Percentiles rank a stretch among this genome's conserved stretches.
Evolutionary conservation across 2,113 vertebrate genomes (phyloP).

Genomic region (Marmota monax): DNA sequence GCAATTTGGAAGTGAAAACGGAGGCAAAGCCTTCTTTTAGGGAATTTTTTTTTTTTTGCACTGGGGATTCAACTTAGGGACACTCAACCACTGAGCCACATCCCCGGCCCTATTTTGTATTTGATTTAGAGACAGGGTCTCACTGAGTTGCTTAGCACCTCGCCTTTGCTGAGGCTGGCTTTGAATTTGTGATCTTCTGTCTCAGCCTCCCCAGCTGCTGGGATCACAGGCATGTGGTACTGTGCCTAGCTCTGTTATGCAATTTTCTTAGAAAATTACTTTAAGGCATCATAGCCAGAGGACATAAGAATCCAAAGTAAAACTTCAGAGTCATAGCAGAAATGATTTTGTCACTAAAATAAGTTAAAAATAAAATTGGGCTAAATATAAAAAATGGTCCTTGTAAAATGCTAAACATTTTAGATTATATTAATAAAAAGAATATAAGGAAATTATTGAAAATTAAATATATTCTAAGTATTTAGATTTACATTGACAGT

Average conservation of each 20-base stretch:
- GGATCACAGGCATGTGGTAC: too few relatives aligned
- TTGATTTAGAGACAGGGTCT: too few relatives aligned
- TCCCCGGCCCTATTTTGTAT: too few relatives aligned
- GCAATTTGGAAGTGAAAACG: neutral
- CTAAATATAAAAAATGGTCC: neutral
- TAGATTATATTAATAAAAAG: neutral
- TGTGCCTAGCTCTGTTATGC: neutral
- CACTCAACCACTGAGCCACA: too few relatives aligned
- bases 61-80: too few relatives aligned
- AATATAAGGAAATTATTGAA: neutral
- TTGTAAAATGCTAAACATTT: neutral
- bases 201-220: too few relatives aligned
- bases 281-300: neutral
- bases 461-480: neutral
- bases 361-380: neutral
- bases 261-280: neutral
- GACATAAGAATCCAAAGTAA: slow-evolving; percentile 1
- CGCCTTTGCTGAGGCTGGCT: too few relatives aligned
- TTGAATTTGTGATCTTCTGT: too few relatives aligned
- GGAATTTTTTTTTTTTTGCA: too few relatives aligned
- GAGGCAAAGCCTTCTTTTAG: neutral
- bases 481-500: neutral
- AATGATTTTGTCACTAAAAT: slow-evolving; percentile 4
- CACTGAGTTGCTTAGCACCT: too few relatives aligned
- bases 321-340: neutral